Percentiles rank a stretch among this genome's conserved stretches.
Conservation (phyloP, 1,140 invertebrate genomes). For the Drosophila littoralis region DNA sequence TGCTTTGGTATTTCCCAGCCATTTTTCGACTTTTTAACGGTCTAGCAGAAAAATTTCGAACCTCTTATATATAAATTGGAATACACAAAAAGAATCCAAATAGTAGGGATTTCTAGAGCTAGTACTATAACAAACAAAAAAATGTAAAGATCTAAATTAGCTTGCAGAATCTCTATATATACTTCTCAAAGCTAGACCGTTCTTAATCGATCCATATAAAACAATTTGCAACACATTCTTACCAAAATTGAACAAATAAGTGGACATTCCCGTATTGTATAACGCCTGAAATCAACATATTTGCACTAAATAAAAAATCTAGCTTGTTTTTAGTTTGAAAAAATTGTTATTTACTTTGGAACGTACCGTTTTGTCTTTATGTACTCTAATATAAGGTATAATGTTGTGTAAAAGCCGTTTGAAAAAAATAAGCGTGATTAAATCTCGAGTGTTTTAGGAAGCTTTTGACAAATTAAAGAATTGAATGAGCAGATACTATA, state of each 20-base stretch:
- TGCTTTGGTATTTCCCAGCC: not conserved
- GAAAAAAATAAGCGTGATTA: not conserved
- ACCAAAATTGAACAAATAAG: not conserved
- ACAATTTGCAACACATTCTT: not conserved
- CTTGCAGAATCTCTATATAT: too few relatives aligned
- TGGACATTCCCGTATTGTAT: not conserved
- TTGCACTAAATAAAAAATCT: not conserved
- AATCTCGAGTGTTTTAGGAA: not conserved
- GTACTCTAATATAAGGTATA: not conserved
- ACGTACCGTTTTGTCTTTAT: conserved; percentile 7
- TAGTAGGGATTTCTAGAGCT: too few relatives aligned
- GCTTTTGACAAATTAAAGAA: conserved; percentile 3
- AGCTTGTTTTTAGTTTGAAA: conserved; percentile 6
- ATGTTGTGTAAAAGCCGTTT: not conserved
- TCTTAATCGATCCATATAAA: not conserved
- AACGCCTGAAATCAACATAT: not conserved
- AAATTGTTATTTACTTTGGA: conserved; percentile 31
- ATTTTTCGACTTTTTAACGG: not conserved
- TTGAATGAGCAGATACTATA: not conserved
- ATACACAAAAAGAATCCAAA: too few relatives aligned
- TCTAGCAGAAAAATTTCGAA: not conserved
- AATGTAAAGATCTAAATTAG: too few relatives aligned
- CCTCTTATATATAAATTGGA: too few relatives aligned
- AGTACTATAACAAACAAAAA: too few relatives aligned
- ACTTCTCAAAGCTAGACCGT: not conserved